These are phyloP conservation scores for Mustelus asterias DNA, from an alignment of 2,113 vertebrate species.

Conservation along the genomic window DNA sequence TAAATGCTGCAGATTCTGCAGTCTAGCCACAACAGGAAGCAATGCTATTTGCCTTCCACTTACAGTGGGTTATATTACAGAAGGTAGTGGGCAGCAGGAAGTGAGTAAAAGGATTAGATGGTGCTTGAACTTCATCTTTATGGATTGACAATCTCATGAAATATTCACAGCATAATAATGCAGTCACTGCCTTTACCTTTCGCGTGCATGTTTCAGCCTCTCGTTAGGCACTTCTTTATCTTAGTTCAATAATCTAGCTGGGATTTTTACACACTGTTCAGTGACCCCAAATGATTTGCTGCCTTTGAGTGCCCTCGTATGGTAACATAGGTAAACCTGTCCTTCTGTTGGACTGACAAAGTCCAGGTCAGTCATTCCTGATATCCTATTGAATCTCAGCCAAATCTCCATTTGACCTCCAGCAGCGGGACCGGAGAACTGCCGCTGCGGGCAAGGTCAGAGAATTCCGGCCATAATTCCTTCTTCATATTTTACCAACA, in stretches of 20 bases:
- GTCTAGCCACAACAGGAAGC: background rate
- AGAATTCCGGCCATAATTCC: too few relatives aligned
- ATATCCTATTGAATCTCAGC: background rate
- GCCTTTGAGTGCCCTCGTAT: background rate
- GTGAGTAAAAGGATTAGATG: background rate
- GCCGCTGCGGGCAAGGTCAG: too few relatives aligned
- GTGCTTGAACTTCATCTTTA: background rate
- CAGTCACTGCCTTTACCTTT: background rate
- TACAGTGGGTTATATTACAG: background rate
- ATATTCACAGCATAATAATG: background rate
- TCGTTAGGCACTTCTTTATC: background rate
- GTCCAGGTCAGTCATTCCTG: background rate
- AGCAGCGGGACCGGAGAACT: too few relatives aligned
- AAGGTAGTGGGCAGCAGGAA: background rate
- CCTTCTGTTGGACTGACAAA: background rate
- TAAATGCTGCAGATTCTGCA: background rate
- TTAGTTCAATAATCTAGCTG: background rate
- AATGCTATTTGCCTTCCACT: background rate
- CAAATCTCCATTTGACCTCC: background rate
- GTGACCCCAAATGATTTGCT: too few relatives aligned
- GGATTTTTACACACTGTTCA: background rate
- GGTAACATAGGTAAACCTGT: background rate
- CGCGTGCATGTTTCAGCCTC: background rate
- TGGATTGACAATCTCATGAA: conserved; percentile 19
- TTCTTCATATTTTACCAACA: too few relatives aligned